Evolutionary conservation across 2,888 invertebrate genomes (phyloP), one percentile per base, ranked within the genome.

Genomic region (Rotaria socialis): DNA sequence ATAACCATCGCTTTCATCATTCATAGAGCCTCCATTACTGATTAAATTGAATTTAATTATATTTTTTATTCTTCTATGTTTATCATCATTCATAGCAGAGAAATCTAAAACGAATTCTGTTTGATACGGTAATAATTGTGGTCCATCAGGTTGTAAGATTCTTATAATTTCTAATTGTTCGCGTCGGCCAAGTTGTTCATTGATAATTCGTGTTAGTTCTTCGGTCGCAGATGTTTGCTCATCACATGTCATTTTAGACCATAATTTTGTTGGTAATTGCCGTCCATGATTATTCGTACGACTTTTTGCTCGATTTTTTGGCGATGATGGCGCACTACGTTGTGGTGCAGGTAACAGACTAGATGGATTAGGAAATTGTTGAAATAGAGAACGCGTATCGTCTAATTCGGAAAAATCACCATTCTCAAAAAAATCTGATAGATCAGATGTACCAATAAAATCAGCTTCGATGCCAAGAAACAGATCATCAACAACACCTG

Each of bases 81-180:
- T 86, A 43, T 86, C 86, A 60, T 86, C 86, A 85, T 86, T 85
- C 52, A 86, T 85, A 27, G 35, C 43, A 75, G 85, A 56, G 22
- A 86, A 85, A 85, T 86, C 85, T 86, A 58, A 56, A 50, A 47
- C 41, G 55, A 86, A 85, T 80, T 86, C 75, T 5, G 85, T 86
- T 47, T 85, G 85, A 43, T 84, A 56, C 24, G 74, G 74, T 27
- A 85, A 50, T 47, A 86, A 14, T 56, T 85, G 84, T 35, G 75
- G 47, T 11, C 52, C 89, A 24, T 88, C 67, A 10, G 90, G 90
- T 87, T 90, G 89, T 84, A 91, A 89, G 55, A 91, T 90, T 86
- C 89, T 88, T 50, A 90, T 90, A 19, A 90, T 89, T 87, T 90
- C 90, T 86, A 90, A 87, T 87, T 90, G 90, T 87, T 91, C 90